Evolutionary conservation across 2,888 invertebrate species (phyloP).

Genomic region (Aspidiotus destructor): DNA sequence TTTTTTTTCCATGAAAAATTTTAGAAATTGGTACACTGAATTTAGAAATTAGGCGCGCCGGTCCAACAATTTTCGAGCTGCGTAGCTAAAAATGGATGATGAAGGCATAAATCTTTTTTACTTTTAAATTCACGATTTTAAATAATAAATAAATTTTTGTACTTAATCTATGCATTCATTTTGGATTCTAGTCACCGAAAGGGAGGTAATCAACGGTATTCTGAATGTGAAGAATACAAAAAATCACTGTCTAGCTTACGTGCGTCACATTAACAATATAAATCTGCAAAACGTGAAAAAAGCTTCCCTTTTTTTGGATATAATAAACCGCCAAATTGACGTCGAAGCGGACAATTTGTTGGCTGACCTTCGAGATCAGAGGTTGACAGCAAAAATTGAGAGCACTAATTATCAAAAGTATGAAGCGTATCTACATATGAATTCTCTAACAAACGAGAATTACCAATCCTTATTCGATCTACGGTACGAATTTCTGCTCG

Average conservation of each 20-base stretch:
- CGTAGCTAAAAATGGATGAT: too few species aligned
- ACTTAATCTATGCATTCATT: background rate
- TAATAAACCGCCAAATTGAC: conserved; percentile 81
- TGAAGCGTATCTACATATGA: background rate
- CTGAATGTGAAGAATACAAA: conserved; percentile 86
- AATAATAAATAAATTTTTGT: too few species aligned
- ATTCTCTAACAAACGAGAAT: background rate
- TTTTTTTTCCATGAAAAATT: too few species aligned
- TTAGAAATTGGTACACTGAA: too few species aligned
- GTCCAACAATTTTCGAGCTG: too few species aligned
- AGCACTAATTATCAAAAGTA: conserved; percentile 80
- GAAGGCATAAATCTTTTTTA: too few species aligned
- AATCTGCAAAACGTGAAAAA: conserved; percentile 89
- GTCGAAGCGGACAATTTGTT: conserved; percentile 83
- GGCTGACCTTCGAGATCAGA: conserved; percentile 78
- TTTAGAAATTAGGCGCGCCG: too few species aligned
- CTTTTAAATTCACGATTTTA: too few species aligned
- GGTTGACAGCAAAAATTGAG: conserved; percentile 80
- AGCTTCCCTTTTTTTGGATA: conserved; percentile 90
- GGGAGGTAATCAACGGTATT: conserved; percentile 93
- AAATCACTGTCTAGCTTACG: conserved; percentile 90
- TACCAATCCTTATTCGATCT: background rate
- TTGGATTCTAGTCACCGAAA: conserved; percentile 71
- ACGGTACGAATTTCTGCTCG: background rate
- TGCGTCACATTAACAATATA: conserved; percentile 93